Percentiles rank a stretch among this genome's conserved stretches.
phyloP scores from a whole-genome alignment of 2,797 vertebrate genomes.

The Myotis pilosus region DNA sequence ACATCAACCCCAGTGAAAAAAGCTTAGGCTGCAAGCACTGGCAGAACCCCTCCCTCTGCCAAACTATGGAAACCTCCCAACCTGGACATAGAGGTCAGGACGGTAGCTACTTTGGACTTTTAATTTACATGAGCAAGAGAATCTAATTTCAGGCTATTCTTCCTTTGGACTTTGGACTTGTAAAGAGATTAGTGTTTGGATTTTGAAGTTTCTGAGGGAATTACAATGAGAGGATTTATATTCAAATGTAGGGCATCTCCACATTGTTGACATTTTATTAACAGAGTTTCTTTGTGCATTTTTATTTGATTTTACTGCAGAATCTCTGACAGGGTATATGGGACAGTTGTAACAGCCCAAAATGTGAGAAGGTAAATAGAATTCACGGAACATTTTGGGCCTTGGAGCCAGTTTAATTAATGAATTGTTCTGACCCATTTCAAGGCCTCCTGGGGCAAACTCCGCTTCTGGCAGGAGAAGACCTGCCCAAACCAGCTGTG shows the following conservation, averaged over 20 bases:
- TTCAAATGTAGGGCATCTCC: neutral
- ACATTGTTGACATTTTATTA: constrained; percentile 7
- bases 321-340: neutral
- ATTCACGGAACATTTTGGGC: neutral
- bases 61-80: neutral
- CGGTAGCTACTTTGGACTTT: neutral
- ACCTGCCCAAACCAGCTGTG: neutral
- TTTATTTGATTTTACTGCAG: constrained; percentile 14
- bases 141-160: neutral
- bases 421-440: constrained; percentile 51
- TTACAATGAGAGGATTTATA: neutral
- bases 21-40: too few species aligned
- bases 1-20: neutral
- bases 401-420: constrained; percentile 37
- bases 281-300: neutral
- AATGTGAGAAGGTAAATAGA: constrained; percentile 6
- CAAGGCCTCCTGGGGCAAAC: neutral
- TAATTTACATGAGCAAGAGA: neutral
- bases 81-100: neutral
- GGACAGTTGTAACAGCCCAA: neutral
- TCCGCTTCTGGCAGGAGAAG: neutral
- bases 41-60: neutral
- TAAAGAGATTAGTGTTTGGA: neutral
- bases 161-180: neutral
- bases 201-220: constrained; percentile 21